Percentiles rank a stretch among this genome's conserved stretches.
These are phyloP conservation scores for Marmota monax DNA, from an alignment of 2,113 vertebrate genomes.

Conservation along the genomic window DNA sequence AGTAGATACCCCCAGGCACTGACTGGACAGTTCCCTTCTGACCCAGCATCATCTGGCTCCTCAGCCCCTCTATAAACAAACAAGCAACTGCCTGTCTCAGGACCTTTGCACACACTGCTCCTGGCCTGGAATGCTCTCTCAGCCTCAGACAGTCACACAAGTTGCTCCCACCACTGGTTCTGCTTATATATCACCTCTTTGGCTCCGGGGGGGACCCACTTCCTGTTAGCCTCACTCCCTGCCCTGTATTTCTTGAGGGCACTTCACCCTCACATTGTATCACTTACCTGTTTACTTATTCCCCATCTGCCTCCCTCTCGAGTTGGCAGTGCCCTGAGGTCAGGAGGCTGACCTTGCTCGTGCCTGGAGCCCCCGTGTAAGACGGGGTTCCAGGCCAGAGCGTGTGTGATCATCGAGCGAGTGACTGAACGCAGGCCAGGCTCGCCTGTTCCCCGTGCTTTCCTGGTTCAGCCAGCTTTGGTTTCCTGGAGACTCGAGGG, in stretches of 20 bases:
- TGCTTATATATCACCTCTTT: background rate
- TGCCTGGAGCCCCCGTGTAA: background rate
- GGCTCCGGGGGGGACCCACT: background rate
- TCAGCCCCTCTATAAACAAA: background rate
- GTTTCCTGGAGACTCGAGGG: background rate
- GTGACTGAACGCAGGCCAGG: background rate
- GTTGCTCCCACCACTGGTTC: background rate
- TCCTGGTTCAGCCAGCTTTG: background rate
- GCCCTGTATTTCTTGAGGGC: too few relatives aligned
- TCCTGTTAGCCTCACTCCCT: background rate
- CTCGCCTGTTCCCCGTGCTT: background rate
- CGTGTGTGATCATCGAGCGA: background rate
- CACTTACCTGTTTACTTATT: too few relatives aligned
- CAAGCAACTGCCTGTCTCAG: background rate
- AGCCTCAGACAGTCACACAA: background rate
- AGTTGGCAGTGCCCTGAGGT: background rate
- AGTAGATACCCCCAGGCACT: accelerated
- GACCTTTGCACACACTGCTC: background rate
- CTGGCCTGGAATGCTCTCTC: background rate
- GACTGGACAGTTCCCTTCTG: background rate
- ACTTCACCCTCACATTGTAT: too few relatives aligned
- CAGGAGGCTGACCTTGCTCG: background rate
- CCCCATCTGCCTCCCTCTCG: background rate
- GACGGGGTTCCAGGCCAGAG: background rate
- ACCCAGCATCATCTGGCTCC: background rate